phyloP scores from a whole-genome alignment of 2,113 vertebrate species.

The Rhinogobius similis region DNA sequence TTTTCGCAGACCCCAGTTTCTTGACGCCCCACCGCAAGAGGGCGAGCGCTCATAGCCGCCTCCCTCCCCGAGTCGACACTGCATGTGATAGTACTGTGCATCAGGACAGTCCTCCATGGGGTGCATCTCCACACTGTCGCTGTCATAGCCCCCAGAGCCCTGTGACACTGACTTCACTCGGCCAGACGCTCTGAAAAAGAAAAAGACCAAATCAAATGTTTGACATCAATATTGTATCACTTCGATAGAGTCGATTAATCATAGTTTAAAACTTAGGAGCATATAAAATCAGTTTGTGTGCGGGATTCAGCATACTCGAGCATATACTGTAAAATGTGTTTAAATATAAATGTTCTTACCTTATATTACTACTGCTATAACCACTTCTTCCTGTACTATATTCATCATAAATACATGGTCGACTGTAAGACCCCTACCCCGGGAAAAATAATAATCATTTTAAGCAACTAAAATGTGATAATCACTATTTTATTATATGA shows the following conservation, averaged over 20 bases:
- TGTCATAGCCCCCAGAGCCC: constrained; percentile 94
- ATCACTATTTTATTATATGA: no score
- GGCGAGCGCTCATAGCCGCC: constrained; percentile 76
- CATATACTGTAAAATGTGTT: background rate
- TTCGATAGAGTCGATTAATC: no score
- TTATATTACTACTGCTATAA: background rate
- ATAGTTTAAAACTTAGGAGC: no score
- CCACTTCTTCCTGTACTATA: background rate
- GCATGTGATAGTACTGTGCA: constrained; percentile 81
- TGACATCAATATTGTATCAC: background rate
- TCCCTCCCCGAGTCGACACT: constrained; percentile 77
- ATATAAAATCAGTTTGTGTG: no score
- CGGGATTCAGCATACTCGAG: no score
- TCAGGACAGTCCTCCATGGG: constrained; percentile 84
- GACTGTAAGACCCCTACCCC: background rate
- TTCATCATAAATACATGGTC: background rate
- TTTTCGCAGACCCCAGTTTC: constrained; percentile 89
- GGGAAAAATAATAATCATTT: no score
- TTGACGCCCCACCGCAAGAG: constrained; percentile 59
- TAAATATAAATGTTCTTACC: background rate
- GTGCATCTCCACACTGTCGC: constrained; percentile 89
- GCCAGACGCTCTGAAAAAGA: constrained; percentile 82
- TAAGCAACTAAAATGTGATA: no score
- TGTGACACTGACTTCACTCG: constrained; percentile 88
- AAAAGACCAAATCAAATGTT: background rate